Evolutionary conservation across 2,797 vertebrate genomes (phyloP).

Genomic region (Scarus forsteni): DNA sequence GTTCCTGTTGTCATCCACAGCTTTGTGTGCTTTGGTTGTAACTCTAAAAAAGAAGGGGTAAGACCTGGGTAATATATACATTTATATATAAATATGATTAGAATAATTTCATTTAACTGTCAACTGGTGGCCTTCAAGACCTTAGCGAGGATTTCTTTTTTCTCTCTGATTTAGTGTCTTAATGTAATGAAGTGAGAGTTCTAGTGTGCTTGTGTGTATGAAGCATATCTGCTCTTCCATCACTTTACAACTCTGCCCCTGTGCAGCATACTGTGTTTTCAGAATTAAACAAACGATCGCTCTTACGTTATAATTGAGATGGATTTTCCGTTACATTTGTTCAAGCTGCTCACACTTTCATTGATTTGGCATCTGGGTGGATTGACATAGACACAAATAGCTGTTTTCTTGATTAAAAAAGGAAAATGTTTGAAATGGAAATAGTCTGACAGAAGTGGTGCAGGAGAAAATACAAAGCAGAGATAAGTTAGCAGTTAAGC

Average conservation of each 20-base stretch:
- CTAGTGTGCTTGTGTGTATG: conserved; percentile 62
- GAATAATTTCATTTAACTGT: conserved; percentile 66
- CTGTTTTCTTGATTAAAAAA: conserved; percentile 34
- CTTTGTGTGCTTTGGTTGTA: conserved; percentile 51
- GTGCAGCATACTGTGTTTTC: conserved; percentile 38
- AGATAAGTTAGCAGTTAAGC: no score
- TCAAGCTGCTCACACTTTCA: conserved; percentile 38
- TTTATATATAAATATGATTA: conserved; percentile 64
- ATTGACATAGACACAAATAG: conserved; percentile 7
- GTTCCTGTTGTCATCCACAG: conserved; percentile 49
- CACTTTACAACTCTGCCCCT: conserved; percentile 34
- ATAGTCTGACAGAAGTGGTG: neutral
- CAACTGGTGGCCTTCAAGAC: conserved; percentile 78
- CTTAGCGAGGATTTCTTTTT: conserved; percentile 56
- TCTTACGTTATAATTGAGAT: conserved; percentile 27
- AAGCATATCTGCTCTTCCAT: conserved; percentile 73
- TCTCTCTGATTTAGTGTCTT: conserved; percentile 76
- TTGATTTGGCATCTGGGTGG: conserved; percentile 24
- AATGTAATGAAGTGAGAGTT: conserved; percentile 68
- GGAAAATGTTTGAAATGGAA: neutral
- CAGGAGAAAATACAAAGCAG: no score
- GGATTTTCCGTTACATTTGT: conserved; percentile 12
- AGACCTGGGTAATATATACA: conserved; percentile 67
- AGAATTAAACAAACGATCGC: conserved; percentile 34
- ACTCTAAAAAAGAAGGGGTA: conserved; percentile 33